Evolutionary conservation across 2,797 vertebrate genomes (phyloP).

Genomic region (Rhinophrynus dorsalis): DNA sequence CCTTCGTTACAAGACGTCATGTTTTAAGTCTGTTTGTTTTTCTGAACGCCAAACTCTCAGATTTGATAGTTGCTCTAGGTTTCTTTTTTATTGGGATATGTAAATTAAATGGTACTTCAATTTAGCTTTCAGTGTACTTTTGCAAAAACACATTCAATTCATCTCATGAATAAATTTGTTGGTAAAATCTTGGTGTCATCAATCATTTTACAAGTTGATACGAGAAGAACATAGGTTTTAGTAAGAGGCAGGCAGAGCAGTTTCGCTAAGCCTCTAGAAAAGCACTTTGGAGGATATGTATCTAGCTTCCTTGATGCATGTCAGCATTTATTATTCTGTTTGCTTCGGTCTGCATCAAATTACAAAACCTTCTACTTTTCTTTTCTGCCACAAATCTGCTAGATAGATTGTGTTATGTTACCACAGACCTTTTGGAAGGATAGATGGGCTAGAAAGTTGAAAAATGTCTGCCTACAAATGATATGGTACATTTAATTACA

Average conservation of each 20-base stretch:
- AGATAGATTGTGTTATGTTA: neutral
- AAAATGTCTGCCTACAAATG: too few species aligned
- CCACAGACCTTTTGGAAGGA: neutral
- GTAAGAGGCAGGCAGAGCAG: neutral
- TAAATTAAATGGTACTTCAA: slow-evolving; percentile 44
- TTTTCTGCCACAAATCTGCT: neutral
- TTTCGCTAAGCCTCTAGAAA: slow-evolving; percentile 21
- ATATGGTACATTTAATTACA: too few species aligned
- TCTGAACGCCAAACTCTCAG: slow-evolving; percentile 10
- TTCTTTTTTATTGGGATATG: slow-evolving; percentile 29
- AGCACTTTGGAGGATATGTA: slow-evolving; percentile 28
- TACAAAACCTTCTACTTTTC: slow-evolving; percentile 18
- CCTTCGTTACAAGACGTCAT: slow-evolving; percentile 12
- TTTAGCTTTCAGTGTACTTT: slow-evolving; percentile 40
- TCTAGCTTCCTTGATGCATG: slow-evolving; percentile 27
- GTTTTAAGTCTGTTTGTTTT: slow-evolving; percentile 17
- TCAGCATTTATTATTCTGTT: slow-evolving; percentile 38
- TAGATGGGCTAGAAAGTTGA: too few species aligned
- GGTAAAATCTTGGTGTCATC: slow-evolving; percentile 39
- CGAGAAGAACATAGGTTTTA: slow-evolving; percentile 28
- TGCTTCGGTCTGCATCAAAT: slow-evolving; percentile 23
- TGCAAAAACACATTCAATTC: slow-evolving; percentile 31
- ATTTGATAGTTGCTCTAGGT: slow-evolving; percentile 13
- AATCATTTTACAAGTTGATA: slow-evolving; percentile 46
- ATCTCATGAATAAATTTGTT: slow-evolving; percentile 46